These are phyloP conservation scores for Incurvaria masculella DNA, from an alignment of 2,888 invertebrate genomes.

Conservation along the genomic window DNA sequence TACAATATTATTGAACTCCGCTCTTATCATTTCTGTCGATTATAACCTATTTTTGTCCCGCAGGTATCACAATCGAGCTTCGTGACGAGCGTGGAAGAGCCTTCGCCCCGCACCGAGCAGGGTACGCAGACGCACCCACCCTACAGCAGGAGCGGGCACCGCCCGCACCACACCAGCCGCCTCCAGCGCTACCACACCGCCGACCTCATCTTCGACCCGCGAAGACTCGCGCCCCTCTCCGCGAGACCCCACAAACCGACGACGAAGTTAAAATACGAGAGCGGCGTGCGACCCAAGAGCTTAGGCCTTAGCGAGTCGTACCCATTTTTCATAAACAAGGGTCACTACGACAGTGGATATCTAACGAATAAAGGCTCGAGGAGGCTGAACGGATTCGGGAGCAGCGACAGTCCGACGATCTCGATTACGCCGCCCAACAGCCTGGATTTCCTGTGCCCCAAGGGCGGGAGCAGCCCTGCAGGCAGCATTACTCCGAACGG, in stretches of 20 bases:
- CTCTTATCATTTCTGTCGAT: neutral
- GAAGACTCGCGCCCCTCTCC: neutral
- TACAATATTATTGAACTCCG: too few relatives aligned
- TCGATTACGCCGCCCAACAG: constrained; percentile 46
- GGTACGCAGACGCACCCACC: constrained; percentile 45
- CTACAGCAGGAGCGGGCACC: constrained; percentile 33
- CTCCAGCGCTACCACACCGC: constrained; percentile 55
- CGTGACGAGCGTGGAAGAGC: constrained; percentile 47
- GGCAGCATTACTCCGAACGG: constrained; percentile 45
- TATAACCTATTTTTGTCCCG: constrained; percentile 10
- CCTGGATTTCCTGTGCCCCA: constrained; percentile 41
- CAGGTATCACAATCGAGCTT: constrained; percentile 51
- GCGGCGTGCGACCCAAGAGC: constrained; percentile 26
- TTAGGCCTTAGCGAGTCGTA: constrained; percentile 41
- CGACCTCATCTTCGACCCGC: constrained; percentile 22
- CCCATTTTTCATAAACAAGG: constrained; percentile 26
- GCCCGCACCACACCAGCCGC: constrained; percentile 34
- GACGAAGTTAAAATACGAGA: constrained; percentile 28
- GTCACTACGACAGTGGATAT: constrained; percentile 33
- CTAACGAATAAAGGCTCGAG: constrained; percentile 25
- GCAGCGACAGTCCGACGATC: constrained; percentile 47
- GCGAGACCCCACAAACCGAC: constrained; percentile 16
- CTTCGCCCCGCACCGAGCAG: constrained; percentile 34
- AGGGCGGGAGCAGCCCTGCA: constrained; percentile 41
- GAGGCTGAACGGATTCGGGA: constrained; percentile 20